Conservation (phyloP, 2,113 vertebrate species). For the Euleptes europaea region DNA sequence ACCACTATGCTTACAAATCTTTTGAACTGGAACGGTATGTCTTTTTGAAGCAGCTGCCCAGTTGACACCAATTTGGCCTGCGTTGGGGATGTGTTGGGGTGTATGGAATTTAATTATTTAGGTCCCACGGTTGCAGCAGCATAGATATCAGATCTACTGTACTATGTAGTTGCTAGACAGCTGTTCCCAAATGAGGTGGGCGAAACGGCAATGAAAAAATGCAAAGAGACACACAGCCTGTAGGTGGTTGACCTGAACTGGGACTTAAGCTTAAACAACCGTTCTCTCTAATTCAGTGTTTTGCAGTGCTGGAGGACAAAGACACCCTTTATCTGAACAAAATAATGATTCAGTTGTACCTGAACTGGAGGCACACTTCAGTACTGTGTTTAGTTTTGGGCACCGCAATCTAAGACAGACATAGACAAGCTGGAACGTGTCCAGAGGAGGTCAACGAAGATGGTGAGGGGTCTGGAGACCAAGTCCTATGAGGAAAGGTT, state of each 20-base stretch:
- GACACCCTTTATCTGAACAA: too few relatives aligned
- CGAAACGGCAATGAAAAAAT: neutral
- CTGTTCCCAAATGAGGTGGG: neutral
- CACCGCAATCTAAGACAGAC: too few relatives aligned
- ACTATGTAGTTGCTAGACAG: neutral
- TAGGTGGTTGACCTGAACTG: rapidly evolving
- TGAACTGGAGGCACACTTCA: too few relatives aligned
- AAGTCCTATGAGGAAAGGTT: too few relatives aligned
- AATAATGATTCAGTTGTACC: too few relatives aligned
- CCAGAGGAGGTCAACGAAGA: too few relatives aligned
- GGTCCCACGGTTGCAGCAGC: constrained; percentile 21
- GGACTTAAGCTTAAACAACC: neutral
- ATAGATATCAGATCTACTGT: constrained; percentile 14
- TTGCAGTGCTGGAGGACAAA: too few relatives aligned
- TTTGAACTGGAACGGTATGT: neutral
- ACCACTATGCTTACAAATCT: neutral
- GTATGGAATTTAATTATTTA: constrained; percentile 52
- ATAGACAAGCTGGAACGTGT: too few relatives aligned
- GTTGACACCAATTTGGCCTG: neutral
- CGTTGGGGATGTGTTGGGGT: neutral
- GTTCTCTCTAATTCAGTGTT: neutral
- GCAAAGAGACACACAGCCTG: rapidly evolving
- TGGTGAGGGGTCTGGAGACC: too few relatives aligned
- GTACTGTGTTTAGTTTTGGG: too few relatives aligned
- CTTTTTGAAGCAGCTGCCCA: rapidly evolving